These are phyloP conservation scores for Lophochroa leadbeateri DNA, from an alignment of 2,113 vertebrate genomes.

Conservation along the genomic window DNA sequence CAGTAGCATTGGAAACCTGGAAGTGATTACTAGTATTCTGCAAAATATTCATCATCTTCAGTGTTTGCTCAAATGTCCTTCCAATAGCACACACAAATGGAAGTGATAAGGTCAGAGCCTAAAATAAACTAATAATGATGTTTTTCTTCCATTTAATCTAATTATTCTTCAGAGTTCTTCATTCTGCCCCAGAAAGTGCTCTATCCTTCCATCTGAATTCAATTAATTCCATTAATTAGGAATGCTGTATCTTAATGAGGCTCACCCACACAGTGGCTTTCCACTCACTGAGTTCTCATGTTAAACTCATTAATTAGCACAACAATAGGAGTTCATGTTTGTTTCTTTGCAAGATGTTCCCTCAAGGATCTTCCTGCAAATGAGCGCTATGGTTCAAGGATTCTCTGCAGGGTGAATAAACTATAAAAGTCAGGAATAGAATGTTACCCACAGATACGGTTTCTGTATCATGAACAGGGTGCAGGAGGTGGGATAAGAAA, in stretches of 20 bases:
- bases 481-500: neutral
- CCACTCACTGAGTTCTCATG: neutral
- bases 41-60: neutral
- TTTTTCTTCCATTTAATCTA: neutral
- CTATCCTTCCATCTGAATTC: neutral
- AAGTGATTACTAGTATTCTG: neutral
- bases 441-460: neutral
- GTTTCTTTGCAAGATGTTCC: neutral
- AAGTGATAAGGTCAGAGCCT: neutral
- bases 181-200: neutral
- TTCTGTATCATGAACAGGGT: neutral
- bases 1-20: neutral
- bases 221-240: constrained; percentile 28
- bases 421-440: neutral
- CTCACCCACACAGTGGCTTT: neutral
- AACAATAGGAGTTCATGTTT: neutral
- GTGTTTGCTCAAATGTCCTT: neutral
- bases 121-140: neutral
- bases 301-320: constrained; percentile 16
- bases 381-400: neutral
- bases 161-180: neutral
- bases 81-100: neutral
- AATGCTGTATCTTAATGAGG: neutral
- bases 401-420: neutral
- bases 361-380: neutral